These are phyloP conservation scores for Bostrychus sinensis DNA, from an alignment of 2,113 vertebrate species.

Conservation along the genomic window DNA sequence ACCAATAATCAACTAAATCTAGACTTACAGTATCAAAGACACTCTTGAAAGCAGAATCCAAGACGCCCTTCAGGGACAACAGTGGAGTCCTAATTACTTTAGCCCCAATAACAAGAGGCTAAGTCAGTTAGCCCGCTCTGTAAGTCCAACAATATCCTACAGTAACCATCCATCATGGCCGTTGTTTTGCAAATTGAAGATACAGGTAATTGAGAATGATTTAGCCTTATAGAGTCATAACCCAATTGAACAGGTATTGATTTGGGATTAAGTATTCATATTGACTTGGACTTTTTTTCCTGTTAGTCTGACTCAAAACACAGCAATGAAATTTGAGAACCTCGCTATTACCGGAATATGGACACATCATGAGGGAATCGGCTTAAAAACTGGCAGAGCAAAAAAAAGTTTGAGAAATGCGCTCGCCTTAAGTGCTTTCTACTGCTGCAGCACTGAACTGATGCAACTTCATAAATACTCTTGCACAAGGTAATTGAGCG, in stretches of 20 bases:
- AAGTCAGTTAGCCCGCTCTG: constrained; percentile 62
- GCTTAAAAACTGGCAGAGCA: background rate
- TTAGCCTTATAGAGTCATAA: constrained; percentile 64
- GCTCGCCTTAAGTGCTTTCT: background rate
- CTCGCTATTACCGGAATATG: constrained; percentile 26
- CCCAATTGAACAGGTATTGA: constrained; percentile 65
- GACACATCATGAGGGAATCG: background rate
- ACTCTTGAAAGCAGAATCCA: background rate
- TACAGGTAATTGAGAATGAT: constrained; percentile 61
- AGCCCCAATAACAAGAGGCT: constrained; percentile 57
- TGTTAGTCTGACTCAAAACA: constrained; percentile 33
- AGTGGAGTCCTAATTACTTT: constrained; percentile 60
- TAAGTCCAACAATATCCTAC: constrained; percentile 50
- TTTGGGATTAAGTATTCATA: constrained; percentile 68
- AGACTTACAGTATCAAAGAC: constrained; percentile 13
- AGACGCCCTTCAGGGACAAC: constrained; percentile 39
- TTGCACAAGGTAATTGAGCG: constrained; percentile 27
- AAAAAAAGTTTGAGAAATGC: background rate
- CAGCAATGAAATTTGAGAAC: constrained; percentile 41
- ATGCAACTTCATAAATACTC: constrained; percentile 32
- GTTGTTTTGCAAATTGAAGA: constrained; percentile 37
- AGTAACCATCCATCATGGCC: constrained; percentile 65
- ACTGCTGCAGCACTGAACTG: background rate
- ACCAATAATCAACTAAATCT: constrained; percentile 47
- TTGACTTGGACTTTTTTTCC: constrained; percentile 11